Evolutionary conservation across 2,113 vertebrate genomes (phyloP), one percentile per base, ranked within the genome.

Genomic region (Callocephalon fimbriatum): DNA sequence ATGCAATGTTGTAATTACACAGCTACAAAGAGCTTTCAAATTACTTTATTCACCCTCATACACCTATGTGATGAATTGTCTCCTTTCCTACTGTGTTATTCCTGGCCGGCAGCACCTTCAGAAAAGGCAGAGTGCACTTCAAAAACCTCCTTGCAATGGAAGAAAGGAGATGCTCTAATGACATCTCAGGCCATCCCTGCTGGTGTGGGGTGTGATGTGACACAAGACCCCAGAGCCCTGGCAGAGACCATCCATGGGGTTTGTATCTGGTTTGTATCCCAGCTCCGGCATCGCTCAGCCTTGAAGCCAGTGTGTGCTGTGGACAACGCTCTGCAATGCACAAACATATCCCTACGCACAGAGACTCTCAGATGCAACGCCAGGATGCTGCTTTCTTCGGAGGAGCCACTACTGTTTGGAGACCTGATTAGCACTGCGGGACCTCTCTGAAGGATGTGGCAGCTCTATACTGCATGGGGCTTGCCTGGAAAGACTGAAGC

Each of bases 21-120:
- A 95, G 95, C 97, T 89, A 88, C 72, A 95, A 89, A 96, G 90
- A 95, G 96, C 90, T 97, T 94, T 91, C 94, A 96, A 77, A 94
- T 81, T 0, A 90, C 93, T 78, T 85, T 71, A 93, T 86, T 96
- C 88, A 68, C 92, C 95, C 73, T 93, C 86, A 63, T 45, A 94
- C 48, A 72, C 85, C 73, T 87, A 94, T 44, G 2, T 61, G 31
- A 95, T 85, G 44, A 98, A 96, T 59, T 93, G 56, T 54, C 94
- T 82, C 89, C 87, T 97, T 62, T 97, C 73, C 86, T 78, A 70
- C 70, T 10, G 3, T 91, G 38, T 77, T 92, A 88, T 94, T 40
- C 54, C 59, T 1, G 4, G 47, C 82, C 0, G 0, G 93, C 2
- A 1, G 70, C 72, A 47, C 25, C 32, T 20, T n/a, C 83, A 81